A percentile compares a stretch with the other conserved stretches of the same genome.
Conservation (phyloP, 2,888 invertebrate genomes). For the Hirtodrosophila cameraria region DNA sequence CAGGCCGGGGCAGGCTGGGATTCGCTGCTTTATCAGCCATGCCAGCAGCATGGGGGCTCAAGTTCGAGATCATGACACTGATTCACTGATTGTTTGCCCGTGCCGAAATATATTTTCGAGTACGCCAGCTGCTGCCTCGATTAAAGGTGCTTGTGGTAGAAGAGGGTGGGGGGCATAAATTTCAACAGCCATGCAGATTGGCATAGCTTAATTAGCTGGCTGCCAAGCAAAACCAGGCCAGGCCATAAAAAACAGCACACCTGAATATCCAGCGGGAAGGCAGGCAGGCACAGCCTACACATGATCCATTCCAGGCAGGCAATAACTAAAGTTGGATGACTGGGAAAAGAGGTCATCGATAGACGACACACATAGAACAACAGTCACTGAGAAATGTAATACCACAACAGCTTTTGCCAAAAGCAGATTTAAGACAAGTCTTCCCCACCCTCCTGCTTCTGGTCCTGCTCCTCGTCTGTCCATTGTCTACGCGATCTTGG, state of each 20-base stretch:
- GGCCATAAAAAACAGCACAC: slow-evolving; percentile 26
- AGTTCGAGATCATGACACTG: slow-evolving; percentile 81
- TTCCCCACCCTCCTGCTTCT: not conserved
- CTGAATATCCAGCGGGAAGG: slow-evolving; percentile 15
- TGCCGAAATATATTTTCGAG: slow-evolving; percentile 27
- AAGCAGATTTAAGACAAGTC: slow-evolving; percentile 42
- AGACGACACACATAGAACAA: slow-evolving; percentile 41
- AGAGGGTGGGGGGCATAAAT: slow-evolving; percentile 14
- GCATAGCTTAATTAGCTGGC: slow-evolving; percentile 73
- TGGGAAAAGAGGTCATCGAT: slow-evolving; percentile 69
- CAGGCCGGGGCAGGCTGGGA: slow-evolving; percentile 7
- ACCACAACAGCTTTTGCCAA: slow-evolving; percentile 41
- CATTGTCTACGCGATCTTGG: slow-evolving; percentile 34
- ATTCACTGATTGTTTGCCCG: slow-evolving; percentile 59
- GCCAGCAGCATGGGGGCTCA: slow-evolving; percentile 56
- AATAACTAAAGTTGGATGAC: slow-evolving; percentile 22
- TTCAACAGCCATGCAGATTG: slow-evolving; percentile 61
- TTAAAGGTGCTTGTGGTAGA: slow-evolving; percentile 42
- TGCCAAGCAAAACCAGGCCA: slow-evolving; percentile 52
- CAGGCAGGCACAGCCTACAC: slow-evolving; percentile 34
- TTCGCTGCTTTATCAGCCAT: slow-evolving; percentile 41
- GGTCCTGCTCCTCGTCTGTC: not conserved
- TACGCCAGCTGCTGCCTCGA: slow-evolving; percentile 49
- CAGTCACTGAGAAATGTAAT: slow-evolving; percentile 42
- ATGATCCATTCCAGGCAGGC: slow-evolving; percentile 26